phyloP scores from a whole-genome alignment of 2,797 vertebrate species.

The Chaetodon trifasciatus region DNA sequence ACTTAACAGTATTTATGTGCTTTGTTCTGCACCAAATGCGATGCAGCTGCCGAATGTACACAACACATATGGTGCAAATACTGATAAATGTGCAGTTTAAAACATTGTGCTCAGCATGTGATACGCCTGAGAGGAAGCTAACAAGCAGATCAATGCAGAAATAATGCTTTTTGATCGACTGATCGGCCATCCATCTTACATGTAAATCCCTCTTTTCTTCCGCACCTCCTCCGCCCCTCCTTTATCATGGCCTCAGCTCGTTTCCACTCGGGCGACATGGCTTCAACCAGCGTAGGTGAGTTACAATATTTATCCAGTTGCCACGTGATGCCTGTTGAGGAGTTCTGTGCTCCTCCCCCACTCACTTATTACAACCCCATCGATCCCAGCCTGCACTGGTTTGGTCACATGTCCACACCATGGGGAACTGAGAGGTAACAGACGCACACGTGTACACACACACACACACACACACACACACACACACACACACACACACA shows the following conservation, averaged over 20 bases:
- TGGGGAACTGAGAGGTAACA: neutral
- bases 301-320: slow-evolving; percentile 32
- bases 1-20: neutral
- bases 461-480: neutral
- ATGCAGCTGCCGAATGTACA: neutral
- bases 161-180: slow-evolving; percentile 45
- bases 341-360: slow-evolving; percentile 8
- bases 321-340: slow-evolving; percentile 24
- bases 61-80: neutral
- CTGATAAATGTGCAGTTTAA: slow-evolving; percentile 28
- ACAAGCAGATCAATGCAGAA: slow-evolving; percentile 44
- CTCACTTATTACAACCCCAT: slow-evolving; percentile 44
- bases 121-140: slow-evolving; percentile 28
- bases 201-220: neutral
- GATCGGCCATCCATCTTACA: slow-evolving; percentile 9
- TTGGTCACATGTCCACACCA: neutral
- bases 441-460: neutral
- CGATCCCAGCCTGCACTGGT: slow-evolving; percentile 21
- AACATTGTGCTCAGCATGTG: slow-evolving; percentile 14
- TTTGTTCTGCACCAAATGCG: neutral
- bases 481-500: neutral
- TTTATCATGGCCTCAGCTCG: neutral
- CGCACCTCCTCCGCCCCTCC: neutral
- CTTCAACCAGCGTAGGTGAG: slow-evolving; percentile 19
- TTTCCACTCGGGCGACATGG: neutral